phyloP scores from a whole-genome alignment of 2,797 vertebrate species.

The Chiroxiphia lanceolata region DNA sequence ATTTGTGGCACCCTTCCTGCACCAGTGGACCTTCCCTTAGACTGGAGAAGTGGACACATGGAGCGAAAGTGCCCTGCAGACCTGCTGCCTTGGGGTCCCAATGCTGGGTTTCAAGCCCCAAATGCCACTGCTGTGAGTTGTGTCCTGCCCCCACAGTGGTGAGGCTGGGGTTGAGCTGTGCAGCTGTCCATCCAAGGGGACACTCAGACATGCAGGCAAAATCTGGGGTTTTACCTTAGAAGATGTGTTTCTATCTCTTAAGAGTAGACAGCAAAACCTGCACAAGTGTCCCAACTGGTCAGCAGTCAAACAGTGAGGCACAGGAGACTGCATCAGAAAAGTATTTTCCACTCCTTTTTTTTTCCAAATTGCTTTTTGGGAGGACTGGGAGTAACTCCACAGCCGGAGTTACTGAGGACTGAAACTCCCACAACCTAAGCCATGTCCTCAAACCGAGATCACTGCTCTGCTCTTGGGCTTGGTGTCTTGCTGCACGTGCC shows the following conservation, averaged over 20 bases:
- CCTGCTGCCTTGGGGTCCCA: accelerated
- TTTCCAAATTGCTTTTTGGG: neutral
- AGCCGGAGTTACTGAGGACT: neutral
- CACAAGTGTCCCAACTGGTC: neutral
- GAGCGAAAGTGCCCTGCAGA: accelerated
- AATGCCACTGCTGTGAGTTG: neutral
- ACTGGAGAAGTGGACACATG: accelerated
- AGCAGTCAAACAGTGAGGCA: neutral
- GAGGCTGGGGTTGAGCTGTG: neutral
- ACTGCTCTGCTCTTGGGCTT: neutral
- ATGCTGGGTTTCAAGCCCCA: neutral
- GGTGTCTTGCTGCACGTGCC: accelerated
- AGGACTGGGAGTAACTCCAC: no score
- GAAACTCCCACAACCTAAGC: neutral
- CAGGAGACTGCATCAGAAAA: neutral
- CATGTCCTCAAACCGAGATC: accelerated
- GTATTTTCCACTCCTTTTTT: neutral
- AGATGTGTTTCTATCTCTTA: neutral
- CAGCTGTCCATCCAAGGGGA: neutral
- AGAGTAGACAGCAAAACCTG: neutral
- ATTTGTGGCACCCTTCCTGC: neutral
- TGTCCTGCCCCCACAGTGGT: neutral
- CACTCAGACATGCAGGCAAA: neutral
- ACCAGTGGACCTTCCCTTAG: neutral
- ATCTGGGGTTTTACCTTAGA: neutral